Base-by-base conservation (phyloP, 2,113 vertebrate species). In the Mesoclemmys tuberculata region DNA sequence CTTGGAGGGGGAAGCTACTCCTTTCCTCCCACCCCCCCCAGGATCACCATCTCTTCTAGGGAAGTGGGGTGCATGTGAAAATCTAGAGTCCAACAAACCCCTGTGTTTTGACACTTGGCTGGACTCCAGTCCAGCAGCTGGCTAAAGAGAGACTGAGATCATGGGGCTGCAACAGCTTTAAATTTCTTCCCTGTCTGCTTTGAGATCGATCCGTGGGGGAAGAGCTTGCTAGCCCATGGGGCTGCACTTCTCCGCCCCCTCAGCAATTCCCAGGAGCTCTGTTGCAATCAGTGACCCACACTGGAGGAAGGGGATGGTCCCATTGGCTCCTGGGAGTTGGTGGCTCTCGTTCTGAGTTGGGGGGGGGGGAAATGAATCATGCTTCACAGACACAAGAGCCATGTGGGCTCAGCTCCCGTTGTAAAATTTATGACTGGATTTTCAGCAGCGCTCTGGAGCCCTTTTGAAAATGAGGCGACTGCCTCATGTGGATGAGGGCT, bases 91-190 rank as follows among this genome's bases (percentile, higher is more conserved):
- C 74, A 44, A 26, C 71, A 77, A 77, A 26, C 41, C 74, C 24
- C 41, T 77, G 27, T 46, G 44, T 27, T 46, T 22, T 77, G 22
- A 27, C 74, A 77, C 41, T 46, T 75, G 46, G 35, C 64, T n/a
- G 18, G 35, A 8, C 83, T 91, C 92, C n/a, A 58, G 58, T 85
- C 55, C 84, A 58, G 81, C 56, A 87, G 56, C 54, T 82, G 14
- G 83, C 55, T 56, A 77, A 44, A 71, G 12, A 87, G 85, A 71
- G 78, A 54, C 41, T 35, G 68, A 55, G 84, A 75, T 90, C 91
- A 14, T 24, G 80, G 82, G 84, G 8, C 79, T 96, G 81, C 94
- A 88, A 87, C 61, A 18, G 80, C 85, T 93, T 81, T 82, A 56
- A 48, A 61, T 84, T 84, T 4, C 6, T 75, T 31, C 24, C 21